Percentiles rank a stretch among this genome's conserved stretches.
Evolutionary conservation across 2,888 invertebrate species (phyloP).

Genomic region (Galeruca laticollis): DNA sequence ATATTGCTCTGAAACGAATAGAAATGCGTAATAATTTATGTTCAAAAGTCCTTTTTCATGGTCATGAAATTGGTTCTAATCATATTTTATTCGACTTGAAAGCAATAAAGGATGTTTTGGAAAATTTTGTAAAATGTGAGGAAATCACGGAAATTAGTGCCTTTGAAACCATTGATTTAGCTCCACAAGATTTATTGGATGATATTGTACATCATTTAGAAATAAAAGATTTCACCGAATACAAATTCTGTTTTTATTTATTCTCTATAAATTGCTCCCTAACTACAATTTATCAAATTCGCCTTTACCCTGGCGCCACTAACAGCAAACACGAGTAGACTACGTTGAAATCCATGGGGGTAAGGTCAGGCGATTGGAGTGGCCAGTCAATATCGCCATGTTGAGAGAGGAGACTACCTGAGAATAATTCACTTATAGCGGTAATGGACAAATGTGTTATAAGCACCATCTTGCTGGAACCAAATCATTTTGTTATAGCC

Average conservation of each 20-base stretch:
- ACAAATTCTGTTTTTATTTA: conserved; percentile 6
- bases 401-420: no score
- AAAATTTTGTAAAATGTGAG: conserved; percentile 63
- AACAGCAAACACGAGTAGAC: no score
- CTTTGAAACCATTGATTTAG: conserved; percentile 49
- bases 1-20: conserved; percentile 69
- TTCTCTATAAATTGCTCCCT: not conserved
- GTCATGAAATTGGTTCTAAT: conserved; percentile 65
- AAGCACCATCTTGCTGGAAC: no score
- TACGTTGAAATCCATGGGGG: no score
- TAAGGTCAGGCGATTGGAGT: no score
- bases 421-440: no score
- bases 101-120: conserved; percentile 65
- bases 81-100: conserved; percentile 68
- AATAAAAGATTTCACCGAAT: conserved; percentile 13
- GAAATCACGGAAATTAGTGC: conserved; percentile 67
- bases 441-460: no score
- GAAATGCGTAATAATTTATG: conserved; percentile 62
- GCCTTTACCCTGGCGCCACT: no score
- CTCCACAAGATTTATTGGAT: conserved; percentile 40
- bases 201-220: conserved; percentile 35
- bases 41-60: conserved; percentile 61
- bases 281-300: not conserved
- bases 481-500: no score
- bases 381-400: no score